Base-by-base conservation (phyloP, 1,140 invertebrate species). In the Dufourea novaeangliae region DNA sequence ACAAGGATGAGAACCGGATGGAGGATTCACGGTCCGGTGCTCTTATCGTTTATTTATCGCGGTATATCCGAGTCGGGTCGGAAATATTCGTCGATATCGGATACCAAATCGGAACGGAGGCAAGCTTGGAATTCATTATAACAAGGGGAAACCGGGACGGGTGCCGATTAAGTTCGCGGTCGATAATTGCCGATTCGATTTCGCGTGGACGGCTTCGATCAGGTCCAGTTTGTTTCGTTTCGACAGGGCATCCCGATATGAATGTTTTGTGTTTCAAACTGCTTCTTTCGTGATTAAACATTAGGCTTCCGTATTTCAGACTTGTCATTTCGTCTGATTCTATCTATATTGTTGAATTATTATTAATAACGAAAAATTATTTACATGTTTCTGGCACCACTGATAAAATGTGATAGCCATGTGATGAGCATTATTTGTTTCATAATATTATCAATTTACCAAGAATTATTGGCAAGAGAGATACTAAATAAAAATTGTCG, bases 1-100 rank as follows among this genome's bases (percentile, higher is more conserved):
- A 86, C 80, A 70, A 76, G 82, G 70, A 86, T 87, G 88, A 85
- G 85, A 72, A 86, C 70, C 74, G 76, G 67, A 64, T 79, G 68
- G 73, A 73, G 69, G 82, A 82, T 82, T 78, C 83, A 76, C 84
- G 73, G 75, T 66, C 41, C 62, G 69, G n/a, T 72, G 75, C 80
- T 78, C 81, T 82, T 87, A 88, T 85, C 82, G 80, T 82, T 88
- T 86, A 86, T 89, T 89, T 88, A 86, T 88, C 79, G 77, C 69
- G 63, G 78, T 41, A 34, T 52, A 77, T 72, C 69, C 61, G 61
- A 2, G 1, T 22, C 2, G 27, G n/a, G 7, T 10, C 76, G 67
- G 75, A 44, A 56, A 73, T 71, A 70, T 67, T 52, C 41, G 14
- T 44, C 62, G 73, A 80, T 44, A 74, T 27, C 39, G 63, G 20